A percentile compares a stretch with the other conserved stretches of the same genome.
Evolutionary conservation across 1,140 invertebrate genomes (phyloP).

Genomic region (Achroia grisella): DNA sequence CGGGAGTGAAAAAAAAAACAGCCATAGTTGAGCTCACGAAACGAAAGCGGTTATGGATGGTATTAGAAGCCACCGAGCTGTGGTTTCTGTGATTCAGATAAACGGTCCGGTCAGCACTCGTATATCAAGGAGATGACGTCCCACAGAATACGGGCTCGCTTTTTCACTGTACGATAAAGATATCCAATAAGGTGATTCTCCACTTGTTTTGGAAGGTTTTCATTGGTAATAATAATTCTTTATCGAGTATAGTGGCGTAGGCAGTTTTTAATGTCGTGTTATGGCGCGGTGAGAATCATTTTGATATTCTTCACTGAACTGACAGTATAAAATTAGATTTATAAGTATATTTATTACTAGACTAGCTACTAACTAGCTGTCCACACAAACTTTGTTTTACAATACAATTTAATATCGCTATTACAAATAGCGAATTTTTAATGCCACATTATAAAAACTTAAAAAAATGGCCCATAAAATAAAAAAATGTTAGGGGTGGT

Average conservation of each 20-base stretch:
- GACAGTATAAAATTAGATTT: no score
- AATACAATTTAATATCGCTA: no score
- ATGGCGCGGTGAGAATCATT: no score
- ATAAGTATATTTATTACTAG: no score
- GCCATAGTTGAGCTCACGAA: slow-evolving; percentile 35
- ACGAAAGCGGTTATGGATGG: slow-evolving; percentile 21
- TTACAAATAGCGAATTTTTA: no score
- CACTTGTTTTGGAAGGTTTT: slow-evolving; percentile 8
- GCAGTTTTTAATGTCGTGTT: no score
- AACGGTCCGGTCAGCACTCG: slow-evolving; percentile 50
- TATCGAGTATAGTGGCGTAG: not conserved
- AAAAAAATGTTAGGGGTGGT: no score
- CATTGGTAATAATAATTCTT: slow-evolving; percentile 3
- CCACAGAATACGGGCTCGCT: slow-evolving; percentile 28
- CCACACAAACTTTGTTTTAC: no score
- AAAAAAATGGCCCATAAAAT: no score
- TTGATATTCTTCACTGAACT: no score
- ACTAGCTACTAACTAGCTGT: no score
- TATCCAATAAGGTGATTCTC: slow-evolving; percentile 12
- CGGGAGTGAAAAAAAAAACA: slow-evolving; percentile 46
- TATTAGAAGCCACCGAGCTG: slow-evolving; percentile 38
- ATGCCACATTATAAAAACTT: no score
- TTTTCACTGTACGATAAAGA: slow-evolving; percentile 22
- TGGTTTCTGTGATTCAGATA: slow-evolving; percentile 56
- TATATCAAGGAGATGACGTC: slow-evolving; percentile 46